These are phyloP conservation scores for Girardia tigrina DNA, from an alignment of 2,888 invertebrate species.

Conservation along the genomic window DNA sequence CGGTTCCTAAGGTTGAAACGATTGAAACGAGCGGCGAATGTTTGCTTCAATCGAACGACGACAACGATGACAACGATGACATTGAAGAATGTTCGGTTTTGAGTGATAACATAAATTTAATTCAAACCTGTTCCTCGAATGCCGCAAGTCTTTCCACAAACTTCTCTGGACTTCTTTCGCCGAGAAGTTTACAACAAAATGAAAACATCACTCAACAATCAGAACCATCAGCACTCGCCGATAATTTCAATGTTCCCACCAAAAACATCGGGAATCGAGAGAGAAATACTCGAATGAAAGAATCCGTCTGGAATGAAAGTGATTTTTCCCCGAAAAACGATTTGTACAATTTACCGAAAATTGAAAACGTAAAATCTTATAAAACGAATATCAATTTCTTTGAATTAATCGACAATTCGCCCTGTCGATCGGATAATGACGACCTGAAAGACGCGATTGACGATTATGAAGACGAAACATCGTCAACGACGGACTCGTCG, in stretches of 20 bases:
- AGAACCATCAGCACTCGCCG: background rate
- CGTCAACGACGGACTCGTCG: too few species aligned
- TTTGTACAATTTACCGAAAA: background rate
- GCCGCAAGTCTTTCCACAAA: background rate
- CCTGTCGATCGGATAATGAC: too few species aligned
- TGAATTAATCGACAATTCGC: too few species aligned
- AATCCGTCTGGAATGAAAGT: too few species aligned
- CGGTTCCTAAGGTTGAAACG: background rate
- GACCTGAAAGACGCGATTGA: too few species aligned
- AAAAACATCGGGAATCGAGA: background rate
- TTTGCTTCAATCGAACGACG: background rate
- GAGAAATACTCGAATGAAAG: too few species aligned
- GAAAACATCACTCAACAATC: background rate
- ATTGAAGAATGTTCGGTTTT: too few species aligned
- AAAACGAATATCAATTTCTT: too few species aligned
- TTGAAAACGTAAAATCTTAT: too few species aligned
- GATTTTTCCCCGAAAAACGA: background rate
- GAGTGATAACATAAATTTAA: too few species aligned
- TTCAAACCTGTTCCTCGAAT: background rate
- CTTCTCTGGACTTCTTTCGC: too few species aligned
- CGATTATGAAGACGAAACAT: too few species aligned
- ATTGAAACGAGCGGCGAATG: slow-evolving; percentile 14
- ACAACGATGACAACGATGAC: slow-evolving; percentile 5
- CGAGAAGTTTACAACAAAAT: background rate
- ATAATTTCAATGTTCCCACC: background rate